Evolutionary conservation across 1,140 invertebrate species (phyloP), one percentile per base, ranked within the genome.

Genomic region (Magallana ariakensis): DNA sequence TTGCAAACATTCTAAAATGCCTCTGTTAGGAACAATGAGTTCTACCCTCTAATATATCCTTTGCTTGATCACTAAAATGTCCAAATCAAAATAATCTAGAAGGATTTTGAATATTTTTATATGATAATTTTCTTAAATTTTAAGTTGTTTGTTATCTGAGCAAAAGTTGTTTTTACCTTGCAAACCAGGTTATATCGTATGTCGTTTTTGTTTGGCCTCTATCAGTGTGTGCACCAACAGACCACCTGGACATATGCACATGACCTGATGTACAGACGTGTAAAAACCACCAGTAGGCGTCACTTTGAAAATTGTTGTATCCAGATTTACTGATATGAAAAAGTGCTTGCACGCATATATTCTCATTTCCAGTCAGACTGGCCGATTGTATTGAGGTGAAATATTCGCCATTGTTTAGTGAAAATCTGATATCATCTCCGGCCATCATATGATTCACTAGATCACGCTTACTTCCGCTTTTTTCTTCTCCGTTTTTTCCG

Each of bases 311-410:
- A 0, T 19, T 75, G 70, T 83, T 55, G 57, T 54, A 83, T n/a
- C 75, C 55, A 22, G 16, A 15, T 83, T 87, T 87, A n/a, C 85
- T 80, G n/a, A 87, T 83, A 15, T 87, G 85, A 15, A 87, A 75
- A 33, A 87, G 62, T 46, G 85, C 80, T 19, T 83, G 60, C 15
- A 62, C 26, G 56, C 85, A 87, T 15, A 87, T 5, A 33, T 75
- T 75, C 9, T 75, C 66, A 75, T 75, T 22, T 75, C 66, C 66
- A 26, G 66, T 26, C 66, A 75, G 22, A 13, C 11, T 26, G 9
- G 26, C 66, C 7, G 66, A 75, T 75, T 75, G 66, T 26, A 75
- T 75, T 8, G 66, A 75, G 33, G 66, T 26, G 9, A 75, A 33
- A 75, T 75, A 75, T 22, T 19, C 0, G 3, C 66, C 66, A 33